phyloP scores from a whole-genome alignment of 2,888 invertebrate species.

The Euphydryas editha region DNA sequence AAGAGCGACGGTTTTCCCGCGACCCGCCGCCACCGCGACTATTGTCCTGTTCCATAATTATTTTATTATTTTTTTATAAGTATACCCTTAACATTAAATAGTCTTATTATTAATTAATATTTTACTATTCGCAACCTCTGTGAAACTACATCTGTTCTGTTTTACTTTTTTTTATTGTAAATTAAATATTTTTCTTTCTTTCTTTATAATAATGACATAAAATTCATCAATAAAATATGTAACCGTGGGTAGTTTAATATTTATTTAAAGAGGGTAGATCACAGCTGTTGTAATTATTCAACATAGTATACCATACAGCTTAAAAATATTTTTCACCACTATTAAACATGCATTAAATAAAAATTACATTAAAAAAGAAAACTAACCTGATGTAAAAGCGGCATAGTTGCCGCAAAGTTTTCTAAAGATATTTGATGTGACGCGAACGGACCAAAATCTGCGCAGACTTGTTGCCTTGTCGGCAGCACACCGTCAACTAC shows the following conservation, averaged over 20 bases:
- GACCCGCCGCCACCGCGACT: conserved; percentile 64
- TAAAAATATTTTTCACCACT: not conserved
- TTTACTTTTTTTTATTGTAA: too few species aligned
- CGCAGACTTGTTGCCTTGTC: conserved; percentile 54
- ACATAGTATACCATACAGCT: not conserved
- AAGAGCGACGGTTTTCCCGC: conserved; percentile 63
- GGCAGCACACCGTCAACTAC: conserved; percentile 68
- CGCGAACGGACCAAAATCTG: conserved; percentile 52
- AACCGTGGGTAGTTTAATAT: not conserved
- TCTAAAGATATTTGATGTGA: conserved; percentile 52
- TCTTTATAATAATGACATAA: too few species aligned
- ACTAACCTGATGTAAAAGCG: conserved; percentile 73
- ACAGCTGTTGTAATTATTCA: too few species aligned
- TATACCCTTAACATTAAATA: not conserved
- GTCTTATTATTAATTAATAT: too few species aligned
- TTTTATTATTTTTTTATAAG: not conserved
- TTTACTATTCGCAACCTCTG: too few species aligned
- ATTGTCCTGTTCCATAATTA: conserved; percentile 54
- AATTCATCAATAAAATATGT: not conserved
- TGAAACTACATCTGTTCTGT: too few species aligned
- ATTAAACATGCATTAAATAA: conserved; percentile 2
- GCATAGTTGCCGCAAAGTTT: conserved; percentile 69
- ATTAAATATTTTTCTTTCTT: too few species aligned
- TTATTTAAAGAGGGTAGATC: too few species aligned
- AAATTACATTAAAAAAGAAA: conserved; percentile 18